Evolutionary conservation across 2,888 invertebrate genomes (phyloP), one percentile per base, ranked within the genome.

Genomic region (Nomada flava): DNA sequence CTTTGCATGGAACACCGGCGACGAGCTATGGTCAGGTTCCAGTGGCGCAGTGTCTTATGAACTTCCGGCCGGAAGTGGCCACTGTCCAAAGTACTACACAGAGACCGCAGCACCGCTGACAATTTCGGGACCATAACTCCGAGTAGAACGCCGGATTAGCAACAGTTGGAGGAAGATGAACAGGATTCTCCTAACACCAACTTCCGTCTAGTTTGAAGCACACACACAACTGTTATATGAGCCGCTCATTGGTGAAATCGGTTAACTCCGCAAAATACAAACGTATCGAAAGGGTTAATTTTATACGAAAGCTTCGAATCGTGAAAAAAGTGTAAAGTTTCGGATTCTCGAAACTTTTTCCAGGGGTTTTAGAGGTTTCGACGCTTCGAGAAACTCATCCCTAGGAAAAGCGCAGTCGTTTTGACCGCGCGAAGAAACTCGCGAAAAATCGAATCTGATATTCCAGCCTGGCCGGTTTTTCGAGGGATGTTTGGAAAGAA

Each of bases 1-100:
- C 70, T 83, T 86, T 88, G 60, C 77, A 71, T 78, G 60, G 47
- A 70, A 50, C 68, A 63, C 72, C 47, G 26, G 20, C 63, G 15
- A 57, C 55, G 42, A 47, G 68, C 57, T 63, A 60, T 29, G 63
- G 69, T 76, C 69, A 76, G 76, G 69, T 81, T 76, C 63, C 59
- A 79, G 72, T 75, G 75, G 73, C 67, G 62, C 60, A 77, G 76
- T 71, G 84, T 82, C 85, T 87, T 88, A 84, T 44, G 71, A 76
- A 80, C 84, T 84, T 87, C 88, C 87, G 84, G 78, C 72, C 86
- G 86, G 88, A 87, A 86, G 78, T 82, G 75, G 74, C 44, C 73
- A 60, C 59, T 67, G 85, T 82, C 63, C 79, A 9, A 55, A 71
- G 52, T 42, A 69, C 69, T 52, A 69, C 80, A 79, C 67, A 70